phyloP scores from a whole-genome alignment of 2,113 vertebrate species.

The Arizona elegans region DNA sequence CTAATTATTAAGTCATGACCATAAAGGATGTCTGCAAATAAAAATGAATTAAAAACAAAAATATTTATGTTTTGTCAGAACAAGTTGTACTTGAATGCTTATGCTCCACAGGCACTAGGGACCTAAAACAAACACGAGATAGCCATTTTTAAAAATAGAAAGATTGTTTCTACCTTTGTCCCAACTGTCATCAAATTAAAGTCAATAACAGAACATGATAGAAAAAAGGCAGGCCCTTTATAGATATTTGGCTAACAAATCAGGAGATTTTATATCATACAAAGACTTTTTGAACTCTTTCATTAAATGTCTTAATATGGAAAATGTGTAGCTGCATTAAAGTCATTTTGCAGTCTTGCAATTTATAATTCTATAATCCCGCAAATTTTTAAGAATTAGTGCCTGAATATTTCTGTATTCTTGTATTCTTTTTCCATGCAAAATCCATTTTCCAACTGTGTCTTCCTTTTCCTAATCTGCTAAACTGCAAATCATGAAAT shows the following conservation, averaged over 20 bases:
- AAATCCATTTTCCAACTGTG: background rate
- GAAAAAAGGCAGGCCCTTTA: background rate
- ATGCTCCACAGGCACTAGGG: background rate
- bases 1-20: background rate
- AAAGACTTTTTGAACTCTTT: background rate
- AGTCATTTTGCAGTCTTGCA: background rate
- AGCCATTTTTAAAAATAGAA: background rate
- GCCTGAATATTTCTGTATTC: background rate
- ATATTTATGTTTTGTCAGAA: background rate
- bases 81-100: background rate
- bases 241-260: background rate
- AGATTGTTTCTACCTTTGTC: background rate
- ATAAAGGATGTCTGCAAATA: background rate
- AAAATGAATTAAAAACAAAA: background rate
- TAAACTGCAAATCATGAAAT: background rate
- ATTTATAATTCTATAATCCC: background rate
- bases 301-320: background rate
- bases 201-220: background rate
- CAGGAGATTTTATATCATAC: background rate
- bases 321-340: background rate
- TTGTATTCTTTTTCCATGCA: background rate
- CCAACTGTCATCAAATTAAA: background rate
- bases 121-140: background rate
- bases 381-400: background rate
- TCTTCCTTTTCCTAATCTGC: background rate